Percentiles rank a stretch among this genome's conserved stretches.
Conservation (phyloP, 2,888 invertebrate genomes). For the Agonum fuliginosum region DNA sequence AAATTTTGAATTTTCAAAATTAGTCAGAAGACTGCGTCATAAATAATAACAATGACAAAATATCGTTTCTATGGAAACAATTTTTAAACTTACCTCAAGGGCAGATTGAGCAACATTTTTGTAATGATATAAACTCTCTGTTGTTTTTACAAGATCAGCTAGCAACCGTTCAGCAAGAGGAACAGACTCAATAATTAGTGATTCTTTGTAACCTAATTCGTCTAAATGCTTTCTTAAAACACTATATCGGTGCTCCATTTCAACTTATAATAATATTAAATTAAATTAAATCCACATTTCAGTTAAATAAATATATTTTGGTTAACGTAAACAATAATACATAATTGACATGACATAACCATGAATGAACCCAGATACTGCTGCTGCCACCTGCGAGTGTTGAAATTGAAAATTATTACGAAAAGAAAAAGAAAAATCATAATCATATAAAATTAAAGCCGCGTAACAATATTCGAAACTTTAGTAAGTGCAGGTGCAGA, state of each 20-base stretch:
- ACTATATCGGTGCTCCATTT: conserved; percentile 68
- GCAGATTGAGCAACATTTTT: conserved; percentile 85
- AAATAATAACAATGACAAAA: conserved; percentile 2
- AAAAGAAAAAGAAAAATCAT: too few relatives aligned
- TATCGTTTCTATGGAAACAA: not conserved
- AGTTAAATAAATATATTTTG: not conserved
- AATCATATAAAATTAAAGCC: too few relatives aligned
- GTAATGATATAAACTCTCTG: conserved; percentile 89
- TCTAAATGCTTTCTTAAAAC: conserved; percentile 82
- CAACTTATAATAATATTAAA: conserved; percentile 59
- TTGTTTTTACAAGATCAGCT: conserved; percentile 89
- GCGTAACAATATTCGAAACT: too few relatives aligned
- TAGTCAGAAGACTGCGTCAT: too few relatives aligned
- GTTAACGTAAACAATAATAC: conserved; percentile 43
- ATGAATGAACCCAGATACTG: too few relatives aligned
- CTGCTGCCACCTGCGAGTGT: too few relatives aligned
- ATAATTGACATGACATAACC: too few relatives aligned
- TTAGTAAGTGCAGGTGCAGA: too few relatives aligned
- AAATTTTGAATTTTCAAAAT: conserved; percentile 17
- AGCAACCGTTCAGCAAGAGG: conserved; percentile 87
- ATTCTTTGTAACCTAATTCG: conserved; percentile 87
- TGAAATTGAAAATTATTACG: too few relatives aligned
- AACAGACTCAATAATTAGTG: conserved; percentile 84
- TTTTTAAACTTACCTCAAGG: conserved; percentile 74
- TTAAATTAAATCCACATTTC: conserved; percentile 8